Evolutionary conservation across 1,140 invertebrate genomes (phyloP).

Genomic region (Rhyzopertha dominica): DNA sequence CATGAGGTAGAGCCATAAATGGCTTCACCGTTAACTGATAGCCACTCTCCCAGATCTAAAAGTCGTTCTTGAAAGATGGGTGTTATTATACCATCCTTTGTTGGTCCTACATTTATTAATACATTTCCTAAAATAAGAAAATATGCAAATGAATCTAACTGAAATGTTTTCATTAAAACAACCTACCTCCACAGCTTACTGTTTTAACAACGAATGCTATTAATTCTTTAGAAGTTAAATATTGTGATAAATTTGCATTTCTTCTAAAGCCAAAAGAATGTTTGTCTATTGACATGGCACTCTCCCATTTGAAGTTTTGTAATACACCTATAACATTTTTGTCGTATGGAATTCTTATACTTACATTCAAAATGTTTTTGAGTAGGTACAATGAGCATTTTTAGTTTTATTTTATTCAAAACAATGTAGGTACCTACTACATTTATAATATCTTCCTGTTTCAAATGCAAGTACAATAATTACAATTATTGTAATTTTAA

Average conservation of each 20-base stretch:
- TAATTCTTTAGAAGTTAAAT: background rate
- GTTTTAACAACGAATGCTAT: no score
- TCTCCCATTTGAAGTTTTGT: background rate
- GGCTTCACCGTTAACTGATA: slow-evolving; percentile 78
- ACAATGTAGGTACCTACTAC: slow-evolving; percentile 9
- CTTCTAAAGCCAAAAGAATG: slow-evolving; percentile 2
- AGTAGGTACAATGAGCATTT: background rate
- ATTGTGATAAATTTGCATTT: background rate
- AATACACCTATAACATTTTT: slow-evolving; percentile 1
- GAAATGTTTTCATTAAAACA: no score
- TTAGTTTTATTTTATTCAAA: background rate
- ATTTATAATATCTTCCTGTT: no score
- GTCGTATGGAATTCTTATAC: background rate
- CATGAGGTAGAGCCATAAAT: slow-evolving; percentile 77
- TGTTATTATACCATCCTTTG: slow-evolving; percentile 75
- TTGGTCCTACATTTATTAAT: slow-evolving; percentile 82
- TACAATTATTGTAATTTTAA: no score
- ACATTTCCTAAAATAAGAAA: slow-evolving; percentile 58
- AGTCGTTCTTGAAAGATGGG: slow-evolving; percentile 88
- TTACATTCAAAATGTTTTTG: slow-evolving; percentile 6
- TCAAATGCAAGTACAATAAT: no score
- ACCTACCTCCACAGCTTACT: no score
- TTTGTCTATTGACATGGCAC: background rate
- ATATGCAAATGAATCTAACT: no score
- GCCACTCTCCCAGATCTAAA: slow-evolving; percentile 65